Evolutionary conservation across 2,797 vertebrate species (phyloP), one percentile per base, ranked within the genome.

Genomic region (Melanotaenia boesemani): DNA sequence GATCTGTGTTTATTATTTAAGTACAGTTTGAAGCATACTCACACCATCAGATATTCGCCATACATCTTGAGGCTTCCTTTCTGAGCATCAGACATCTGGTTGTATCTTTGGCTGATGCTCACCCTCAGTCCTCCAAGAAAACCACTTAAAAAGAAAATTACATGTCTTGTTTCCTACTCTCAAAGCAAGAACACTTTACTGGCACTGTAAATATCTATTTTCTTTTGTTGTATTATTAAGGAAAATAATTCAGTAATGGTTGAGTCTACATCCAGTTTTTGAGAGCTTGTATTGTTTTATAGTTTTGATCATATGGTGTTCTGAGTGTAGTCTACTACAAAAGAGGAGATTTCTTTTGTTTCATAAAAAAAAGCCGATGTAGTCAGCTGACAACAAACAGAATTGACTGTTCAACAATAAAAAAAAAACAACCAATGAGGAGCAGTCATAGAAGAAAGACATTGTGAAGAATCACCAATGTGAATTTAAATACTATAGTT

Each of bases 1-100:
- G 44, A 67, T 79, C 67, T 70, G 54, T 67, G 66, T 30, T n/a
- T 30, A 54, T 56, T 74, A 52, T 82, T 56, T 50, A 66, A 66
- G 54, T 61, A 75, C 30, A 62, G 48, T 36, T 44, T 41, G 48
- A 76, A 41, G 48, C 26, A 44, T 26, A 37, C 30, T 20, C 18
- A 2, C 30, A 18, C 4, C 0, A 18, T 24, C 60, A 41, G 2
- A 37, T 79, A 70, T 70, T 57, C n/a, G 54, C 4, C 50, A 18
- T 39, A 39, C 13, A 18, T 75, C 34, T 65, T 10, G 18, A 4
- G 16, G 24, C 41, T 72, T 74, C 9, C 44, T 46, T 22, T 65
- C 32, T 67, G 8, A 67, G 46, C 34, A 36, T n/a, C n/a, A 72
- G 26, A 56, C 15, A 32, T 76, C 28, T 5, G 52, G 62, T 71